A percentile compares a stretch with the other conserved stretches of the same genome.
Evolutionary conservation across 53 echinoderm and acorn worm genomes (phyloP).

Genomic region (Patiria pectinifera): DNA sequence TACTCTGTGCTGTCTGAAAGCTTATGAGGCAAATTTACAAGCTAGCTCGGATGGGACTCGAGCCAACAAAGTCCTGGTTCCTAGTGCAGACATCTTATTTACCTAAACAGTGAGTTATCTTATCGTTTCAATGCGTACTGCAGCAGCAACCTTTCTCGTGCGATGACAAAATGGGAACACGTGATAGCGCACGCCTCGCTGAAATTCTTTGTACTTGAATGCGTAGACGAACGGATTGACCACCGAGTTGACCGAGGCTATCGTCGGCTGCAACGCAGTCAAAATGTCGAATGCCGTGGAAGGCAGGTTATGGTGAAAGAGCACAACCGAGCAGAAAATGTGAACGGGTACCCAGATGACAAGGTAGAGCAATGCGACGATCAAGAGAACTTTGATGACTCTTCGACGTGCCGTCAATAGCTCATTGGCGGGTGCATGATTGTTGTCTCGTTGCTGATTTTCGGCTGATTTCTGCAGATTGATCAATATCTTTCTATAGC

Average conservation of each 20-base stretch:
- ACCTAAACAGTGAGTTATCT: too few relatives aligned
- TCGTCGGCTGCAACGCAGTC: background rate
- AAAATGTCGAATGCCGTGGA: background rate
- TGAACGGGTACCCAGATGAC: conserved; percentile 23
- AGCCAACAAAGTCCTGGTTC: too few relatives aligned
- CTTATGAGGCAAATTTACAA: too few relatives aligned
- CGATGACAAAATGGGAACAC: conserved; percentile 2
- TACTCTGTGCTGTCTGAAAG: too few relatives aligned
- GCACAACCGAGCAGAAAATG: background rate
- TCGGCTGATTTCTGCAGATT: background rate
- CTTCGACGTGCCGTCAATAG: conserved; percentile 7
- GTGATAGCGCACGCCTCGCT: conserved; percentile 13
- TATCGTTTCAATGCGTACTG: background rate
- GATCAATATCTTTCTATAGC: conserved; percentile 13
- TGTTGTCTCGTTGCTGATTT: conserved; percentile 13
- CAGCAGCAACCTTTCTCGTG: background rate
- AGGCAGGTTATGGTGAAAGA: background rate
- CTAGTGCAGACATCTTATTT: background rate
- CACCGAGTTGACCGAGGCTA: conserved; percentile 2
- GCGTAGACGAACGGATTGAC: conserved; percentile 38
- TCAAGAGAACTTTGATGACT: conserved; percentile 26
- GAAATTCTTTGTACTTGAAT: conserved; percentile 48
- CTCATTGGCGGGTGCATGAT: conserved; percentile 46
- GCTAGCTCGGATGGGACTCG: too few relatives aligned
- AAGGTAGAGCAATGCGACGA: conserved; percentile 4